phyloP scores from a whole-genome alignment of 2,797 vertebrate species.

The Sebastes hubbsi region DNA sequence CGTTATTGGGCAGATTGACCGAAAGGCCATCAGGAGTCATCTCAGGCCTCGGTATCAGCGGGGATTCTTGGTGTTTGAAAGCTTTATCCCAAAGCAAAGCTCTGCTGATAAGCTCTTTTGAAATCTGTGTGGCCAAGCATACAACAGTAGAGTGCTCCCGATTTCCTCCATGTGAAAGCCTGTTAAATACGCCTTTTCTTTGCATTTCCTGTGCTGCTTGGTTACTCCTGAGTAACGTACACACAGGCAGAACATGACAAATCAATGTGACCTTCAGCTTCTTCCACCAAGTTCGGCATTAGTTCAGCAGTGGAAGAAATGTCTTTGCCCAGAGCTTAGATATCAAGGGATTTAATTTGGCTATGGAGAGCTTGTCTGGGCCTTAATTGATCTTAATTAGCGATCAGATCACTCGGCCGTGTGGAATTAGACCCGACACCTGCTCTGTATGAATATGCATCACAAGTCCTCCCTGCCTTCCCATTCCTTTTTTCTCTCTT shows the following conservation, averaged over 20 bases:
- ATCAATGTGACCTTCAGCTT: constrained; percentile 6
- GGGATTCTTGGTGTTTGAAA: constrained; percentile 11
- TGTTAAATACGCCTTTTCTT: not conserved
- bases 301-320: constrained; percentile 4
- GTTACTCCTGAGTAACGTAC: not conserved
- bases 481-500: constrained; percentile 42
- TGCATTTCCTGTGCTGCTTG: not conserved
- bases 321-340: not conserved
- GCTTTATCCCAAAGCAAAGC: constrained; percentile 33
- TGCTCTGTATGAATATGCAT: constrained; percentile 85
- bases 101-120: constrained; percentile 22
- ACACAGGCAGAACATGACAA: not conserved
- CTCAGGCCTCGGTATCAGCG: not conserved
- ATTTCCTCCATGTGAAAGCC: not conserved
- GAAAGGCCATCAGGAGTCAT: constrained; percentile 17
- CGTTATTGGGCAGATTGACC: not conserved
- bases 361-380: constrained; percentile 39
- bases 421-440: constrained; percentile 73
- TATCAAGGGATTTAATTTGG: constrained; percentile 39
- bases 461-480: constrained; percentile 27
- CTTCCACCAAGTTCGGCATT: not conserved
- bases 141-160: not conserved
- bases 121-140: not conserved
- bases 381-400: constrained; percentile 79
- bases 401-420: constrained; percentile 62